Evolutionary conservation across 2,113 vertebrate species (phyloP), one percentile per base, ranked within the genome.

Genomic region (Pao palembangensis): DNA sequence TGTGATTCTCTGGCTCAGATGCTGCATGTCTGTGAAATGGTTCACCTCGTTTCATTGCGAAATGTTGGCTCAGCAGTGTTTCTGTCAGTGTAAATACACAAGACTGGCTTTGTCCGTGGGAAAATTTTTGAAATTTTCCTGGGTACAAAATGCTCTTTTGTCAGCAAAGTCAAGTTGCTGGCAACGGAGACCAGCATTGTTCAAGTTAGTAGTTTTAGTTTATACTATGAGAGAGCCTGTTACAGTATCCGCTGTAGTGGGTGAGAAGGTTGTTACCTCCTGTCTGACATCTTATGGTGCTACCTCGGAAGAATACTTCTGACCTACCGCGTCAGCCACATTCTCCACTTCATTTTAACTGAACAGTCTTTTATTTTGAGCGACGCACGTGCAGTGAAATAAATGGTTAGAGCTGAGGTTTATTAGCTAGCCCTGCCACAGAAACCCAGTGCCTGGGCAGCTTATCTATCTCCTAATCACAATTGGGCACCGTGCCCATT

Each of bases 211-310:
- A 1, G 16, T 44, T 44, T 5, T 44, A 44, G 10, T 44, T 44
- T 16, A 44, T 15, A 17, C 43, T 17, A 17, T 1, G 14, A 14
- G 13, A 1, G 15, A 44, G 43, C 15, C 13, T 44, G 16, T 11
- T 15, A 43, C 10, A 15, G 14, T 11, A 43, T 43, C 41, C 12
- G 41, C 41, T 43, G 31, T 47, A 67, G 13, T 76, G 58, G 74
- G 58, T 51, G 73, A 51, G 80, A 56, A 44, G 58, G 51, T 55
- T 64, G 6, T 21, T 11, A 58, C 55, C 75, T 71, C 47, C 47
- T 8, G 17, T 48, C 12, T 28, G 25, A 28, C 25, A 7, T 28
- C 25, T 28, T 28, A 28, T 28, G 25, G 25, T 7, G 25, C 25
- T 28, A 7, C 25, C 25, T 28, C 25, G 5, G 25, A 28, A 28